Conservation (phyloP, 2,113 vertebrate species). For the Panthera leo region DNA sequence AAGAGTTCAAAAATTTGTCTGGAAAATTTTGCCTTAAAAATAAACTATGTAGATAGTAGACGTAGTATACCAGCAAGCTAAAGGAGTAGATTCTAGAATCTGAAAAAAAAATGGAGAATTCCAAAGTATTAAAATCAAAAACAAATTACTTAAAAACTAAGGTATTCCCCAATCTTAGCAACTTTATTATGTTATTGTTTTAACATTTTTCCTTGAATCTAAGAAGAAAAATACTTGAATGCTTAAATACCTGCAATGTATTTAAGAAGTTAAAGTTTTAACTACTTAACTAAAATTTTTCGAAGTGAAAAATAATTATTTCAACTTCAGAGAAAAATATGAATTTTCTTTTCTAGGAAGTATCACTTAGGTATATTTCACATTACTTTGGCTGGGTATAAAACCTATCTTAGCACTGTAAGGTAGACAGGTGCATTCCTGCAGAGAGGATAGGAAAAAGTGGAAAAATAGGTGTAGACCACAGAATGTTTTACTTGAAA, state of each 20-base stretch:
- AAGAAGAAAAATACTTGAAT: background rate
- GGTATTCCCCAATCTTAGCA: background rate
- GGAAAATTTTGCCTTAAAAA: conserved; percentile 17
- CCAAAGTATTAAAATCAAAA: background rate
- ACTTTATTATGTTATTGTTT: background rate
- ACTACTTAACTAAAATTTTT: background rate
- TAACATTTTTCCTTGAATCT: background rate
- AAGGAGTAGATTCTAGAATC: background rate
- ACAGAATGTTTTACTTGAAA: background rate
- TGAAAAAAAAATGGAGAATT: background rate
- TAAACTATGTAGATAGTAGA: background rate
- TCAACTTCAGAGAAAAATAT: background rate
- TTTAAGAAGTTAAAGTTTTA: background rate
- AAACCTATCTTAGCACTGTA: background rate
- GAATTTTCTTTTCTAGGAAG: background rate
- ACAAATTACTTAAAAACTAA: background rate
- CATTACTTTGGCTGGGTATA: background rate
- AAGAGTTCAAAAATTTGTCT: background rate
- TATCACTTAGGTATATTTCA: background rate
- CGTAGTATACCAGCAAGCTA: background rate
- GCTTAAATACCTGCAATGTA: background rate
- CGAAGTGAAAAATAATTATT: background rate
- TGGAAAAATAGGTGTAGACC: background rate
- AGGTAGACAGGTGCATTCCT: background rate
- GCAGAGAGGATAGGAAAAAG: background rate